A percentile compares a stretch with the other conserved stretches of the same genome.
These are phyloP conservation scores for Phyllotreta striolata DNA, from an alignment of 2,888 invertebrate genomes.

Conservation along the genomic window DNA sequence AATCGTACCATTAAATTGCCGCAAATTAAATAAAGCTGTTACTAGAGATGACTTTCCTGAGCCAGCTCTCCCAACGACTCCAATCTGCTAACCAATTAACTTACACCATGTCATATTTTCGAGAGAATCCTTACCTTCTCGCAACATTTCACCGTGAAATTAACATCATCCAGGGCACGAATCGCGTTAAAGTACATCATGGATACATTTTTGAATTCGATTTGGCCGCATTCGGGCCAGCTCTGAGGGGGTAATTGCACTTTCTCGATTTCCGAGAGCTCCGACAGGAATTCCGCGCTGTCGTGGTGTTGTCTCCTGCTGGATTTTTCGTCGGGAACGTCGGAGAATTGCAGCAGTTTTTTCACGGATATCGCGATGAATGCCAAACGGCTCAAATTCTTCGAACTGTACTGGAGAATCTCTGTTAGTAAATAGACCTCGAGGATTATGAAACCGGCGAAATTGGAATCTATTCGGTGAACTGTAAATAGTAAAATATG, in stretches of 20 bases:
- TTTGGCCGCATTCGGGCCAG: conserved; percentile 5
- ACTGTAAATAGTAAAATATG: not conserved
- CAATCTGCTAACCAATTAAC: not conserved
- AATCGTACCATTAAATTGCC: conserved; percentile 15
- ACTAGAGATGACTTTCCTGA: conserved; percentile 13
- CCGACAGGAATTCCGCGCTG: conserved; percentile 4
- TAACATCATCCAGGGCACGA: conserved; percentile 8
- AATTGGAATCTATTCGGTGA: conserved; percentile 5
- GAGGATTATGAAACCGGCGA: conserved; percentile 2
- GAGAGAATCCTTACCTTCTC: conserved; percentile 6
- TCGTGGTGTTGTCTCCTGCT: conserved; percentile 1
- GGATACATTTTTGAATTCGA: conserved; percentile 10
- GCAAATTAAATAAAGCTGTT: conserved; percentile 8
- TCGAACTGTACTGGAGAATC: conserved; percentile 10
- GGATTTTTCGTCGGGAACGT: not conserved
- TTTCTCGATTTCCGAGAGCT: not conserved
- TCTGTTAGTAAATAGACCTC: conserved; percentile 11
- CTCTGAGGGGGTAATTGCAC: not conserved
- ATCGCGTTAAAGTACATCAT: conserved; percentile 4
- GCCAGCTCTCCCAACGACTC: conserved; percentile 11
- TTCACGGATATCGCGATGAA: not conserved
- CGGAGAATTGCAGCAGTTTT: not conserved
- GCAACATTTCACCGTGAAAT: not conserved
- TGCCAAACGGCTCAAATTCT: not conserved
- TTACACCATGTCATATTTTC: no score